Evolutionary conservation across 53 echinoderm and acorn worm species (phyloP).

Genomic region (Crossaster papposus): DNA sequence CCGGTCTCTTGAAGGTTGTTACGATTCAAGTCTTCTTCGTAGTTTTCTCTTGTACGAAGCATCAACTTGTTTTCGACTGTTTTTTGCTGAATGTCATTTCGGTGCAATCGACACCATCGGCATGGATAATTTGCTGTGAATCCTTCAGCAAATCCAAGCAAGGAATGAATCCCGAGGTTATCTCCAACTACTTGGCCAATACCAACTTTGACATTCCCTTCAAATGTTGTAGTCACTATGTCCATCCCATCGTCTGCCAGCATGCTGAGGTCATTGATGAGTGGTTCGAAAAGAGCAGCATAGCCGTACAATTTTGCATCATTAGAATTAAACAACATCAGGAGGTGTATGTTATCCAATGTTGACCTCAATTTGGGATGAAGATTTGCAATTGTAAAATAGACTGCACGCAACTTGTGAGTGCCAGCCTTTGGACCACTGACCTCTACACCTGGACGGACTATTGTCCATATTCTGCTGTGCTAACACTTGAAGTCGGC

Average conservation of each 20-base stretch:
- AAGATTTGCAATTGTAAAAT: constrained; percentile 58
- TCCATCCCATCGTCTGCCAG: constrained; percentile 46
- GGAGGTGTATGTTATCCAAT: constrained; percentile 50
- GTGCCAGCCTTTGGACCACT: no score
- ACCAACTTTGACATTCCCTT: constrained; percentile 30
- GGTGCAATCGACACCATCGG: constrained; percentile 46
- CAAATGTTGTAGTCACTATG: constrained; percentile 17
- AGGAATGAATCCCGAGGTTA: constrained; percentile 60
- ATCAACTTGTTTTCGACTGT: constrained; percentile 21
- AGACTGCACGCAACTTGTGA: constrained; percentile 62
- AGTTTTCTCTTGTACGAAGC: constrained; percentile 52
- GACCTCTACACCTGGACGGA: no score
- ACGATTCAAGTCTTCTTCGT: constrained; percentile 49
- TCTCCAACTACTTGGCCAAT: constrained; percentile 63
- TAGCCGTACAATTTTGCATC: constrained; percentile 65
- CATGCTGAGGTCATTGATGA: constrained; percentile 59
- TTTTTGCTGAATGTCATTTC: neutral
- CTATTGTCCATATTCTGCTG: no score
- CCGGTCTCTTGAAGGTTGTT: constrained; percentile 51
- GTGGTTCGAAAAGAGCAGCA: constrained; percentile 37
- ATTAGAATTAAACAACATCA: constrained; percentile 53
- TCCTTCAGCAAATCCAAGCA: constrained; percentile 65
- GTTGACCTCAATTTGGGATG: constrained; percentile 63
- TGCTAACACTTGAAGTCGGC: no score
- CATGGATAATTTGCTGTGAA: constrained; percentile 64